Evolutionary conservation across 37 sponge, comb jelly and placozoan genomes (phyloP).

Genomic region (Crambe crambe): DNA sequence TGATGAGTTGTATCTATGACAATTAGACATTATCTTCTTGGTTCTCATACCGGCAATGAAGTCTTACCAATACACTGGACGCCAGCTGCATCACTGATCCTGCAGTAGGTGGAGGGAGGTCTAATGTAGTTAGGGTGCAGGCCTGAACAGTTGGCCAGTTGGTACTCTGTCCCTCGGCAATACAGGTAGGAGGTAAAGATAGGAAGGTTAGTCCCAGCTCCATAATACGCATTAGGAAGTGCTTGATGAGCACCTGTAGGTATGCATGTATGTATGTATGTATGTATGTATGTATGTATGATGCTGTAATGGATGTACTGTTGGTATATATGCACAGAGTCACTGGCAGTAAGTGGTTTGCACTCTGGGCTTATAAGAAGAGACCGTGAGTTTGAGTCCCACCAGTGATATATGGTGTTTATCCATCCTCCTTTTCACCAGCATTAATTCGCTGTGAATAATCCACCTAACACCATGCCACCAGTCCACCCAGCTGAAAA

Average conservation of each 20-base stretch:
- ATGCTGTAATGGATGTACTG: no score
- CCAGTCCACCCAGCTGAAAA: no score
- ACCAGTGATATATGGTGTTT: no score
- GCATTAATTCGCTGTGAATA: no score
- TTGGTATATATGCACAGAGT: no score
- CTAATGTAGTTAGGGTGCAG: not conserved
- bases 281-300: no score
- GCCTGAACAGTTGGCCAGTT: constrained; percentile 45
- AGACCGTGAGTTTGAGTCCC: no score
- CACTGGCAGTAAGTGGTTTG: no score
- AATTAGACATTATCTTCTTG: not conserved
- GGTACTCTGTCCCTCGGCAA: constrained; percentile 23
- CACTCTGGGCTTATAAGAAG: no score
- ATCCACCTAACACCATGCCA: no score
- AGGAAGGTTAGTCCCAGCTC: not conserved
- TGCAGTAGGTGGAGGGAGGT: constrained; percentile 10
- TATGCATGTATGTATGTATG: no score
- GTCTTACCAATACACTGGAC: constrained; percentile 29
- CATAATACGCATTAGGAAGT: constrained; percentile 6
- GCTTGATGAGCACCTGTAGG: constrained; percentile 28
- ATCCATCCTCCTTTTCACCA: no score
- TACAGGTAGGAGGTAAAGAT: constrained; percentile 5
- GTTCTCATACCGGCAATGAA: not conserved
- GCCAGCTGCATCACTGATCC: constrained; percentile 14
- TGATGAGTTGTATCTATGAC: not conserved